Conservation (phyloP, 64 coral and sea anemone species). For the Anthopleura sola region DNA sequence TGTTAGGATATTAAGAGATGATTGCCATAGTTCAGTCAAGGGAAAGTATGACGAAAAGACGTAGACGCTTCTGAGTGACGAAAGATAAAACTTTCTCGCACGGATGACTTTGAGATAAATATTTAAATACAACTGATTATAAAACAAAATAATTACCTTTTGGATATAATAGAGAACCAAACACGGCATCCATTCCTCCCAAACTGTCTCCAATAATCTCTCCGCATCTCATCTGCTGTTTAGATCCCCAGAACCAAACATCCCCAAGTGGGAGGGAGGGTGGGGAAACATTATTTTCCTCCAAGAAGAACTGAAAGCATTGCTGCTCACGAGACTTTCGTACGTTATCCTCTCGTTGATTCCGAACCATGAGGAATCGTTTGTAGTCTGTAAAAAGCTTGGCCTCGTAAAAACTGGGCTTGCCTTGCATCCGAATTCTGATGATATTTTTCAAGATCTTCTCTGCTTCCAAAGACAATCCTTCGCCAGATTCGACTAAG, state of each 20-base stretch:
- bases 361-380: conserved; percentile 57
- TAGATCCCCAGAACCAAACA: conserved; percentile 76
- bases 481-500: conserved; percentile 48
- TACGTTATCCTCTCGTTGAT: conserved; percentile 72
- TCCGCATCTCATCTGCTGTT: conserved; percentile 81
- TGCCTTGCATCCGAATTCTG: conserved; percentile 73
- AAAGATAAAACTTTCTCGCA: too few relatives aligned
- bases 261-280: conserved; percentile 41
- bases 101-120: too few relatives aligned
- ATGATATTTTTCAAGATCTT: conserved; percentile 52
- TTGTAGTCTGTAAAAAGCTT: conserved; percentile 85
- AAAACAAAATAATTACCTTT: conserved; percentile 41
- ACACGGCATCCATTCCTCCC: conserved; percentile 77
- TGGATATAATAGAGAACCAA: conserved; percentile 62
- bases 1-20: too few relatives aligned
- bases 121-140: too few relatives aligned
- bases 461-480: conserved; percentile 67
- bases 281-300: conserved; percentile 36
- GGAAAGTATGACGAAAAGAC: too few relatives aligned
- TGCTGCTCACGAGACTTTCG: conserved; percentile 71
- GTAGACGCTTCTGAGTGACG: too few relatives aligned
- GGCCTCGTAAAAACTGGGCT: conserved; percentile 77
- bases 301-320: conserved; percentile 78
- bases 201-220: conserved; percentile 87
- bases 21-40: too few relatives aligned